phyloP scores from a whole-genome alignment of 2,113 vertebrate species.

The Turnix velox region DNA sequence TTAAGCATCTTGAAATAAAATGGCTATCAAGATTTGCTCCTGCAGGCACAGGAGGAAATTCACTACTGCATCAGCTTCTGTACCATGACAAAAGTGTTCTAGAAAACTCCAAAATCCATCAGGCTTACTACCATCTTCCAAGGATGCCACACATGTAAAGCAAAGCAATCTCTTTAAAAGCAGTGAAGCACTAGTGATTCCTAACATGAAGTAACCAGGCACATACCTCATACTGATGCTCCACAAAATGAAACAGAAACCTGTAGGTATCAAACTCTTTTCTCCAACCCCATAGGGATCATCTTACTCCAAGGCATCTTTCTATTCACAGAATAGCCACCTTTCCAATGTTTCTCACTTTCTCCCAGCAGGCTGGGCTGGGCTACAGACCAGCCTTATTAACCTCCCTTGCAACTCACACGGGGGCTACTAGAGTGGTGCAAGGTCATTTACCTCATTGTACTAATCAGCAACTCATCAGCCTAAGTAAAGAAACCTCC shows the following conservation, averaged over 20 bases:
- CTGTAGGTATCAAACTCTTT: background rate
- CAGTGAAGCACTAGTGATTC: background rate
- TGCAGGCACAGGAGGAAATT: fast-evolving
- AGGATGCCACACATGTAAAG: background rate
- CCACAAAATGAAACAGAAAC: background rate
- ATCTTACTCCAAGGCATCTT: background rate
- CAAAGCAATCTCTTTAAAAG: background rate
- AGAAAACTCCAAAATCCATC: background rate
- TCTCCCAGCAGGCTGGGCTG: background rate
- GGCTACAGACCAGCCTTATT: background rate
- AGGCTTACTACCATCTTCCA: background rate
- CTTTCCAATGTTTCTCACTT: background rate
- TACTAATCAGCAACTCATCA: background rate
- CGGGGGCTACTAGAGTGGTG: fast-evolving
- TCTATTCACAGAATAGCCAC: background rate
- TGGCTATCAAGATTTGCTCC: background rate
- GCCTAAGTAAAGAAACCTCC: background rate
- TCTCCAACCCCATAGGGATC: background rate
- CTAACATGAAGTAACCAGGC: background rate
- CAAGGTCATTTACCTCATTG: background rate
- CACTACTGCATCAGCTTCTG: background rate
- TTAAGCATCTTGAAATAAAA: background rate
- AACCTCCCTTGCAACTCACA: background rate
- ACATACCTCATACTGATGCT: background rate
- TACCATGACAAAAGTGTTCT: background rate